phyloP scores from a whole-genome alignment of 2,113 vertebrate species.

The Lucifuga dentata region DNA sequence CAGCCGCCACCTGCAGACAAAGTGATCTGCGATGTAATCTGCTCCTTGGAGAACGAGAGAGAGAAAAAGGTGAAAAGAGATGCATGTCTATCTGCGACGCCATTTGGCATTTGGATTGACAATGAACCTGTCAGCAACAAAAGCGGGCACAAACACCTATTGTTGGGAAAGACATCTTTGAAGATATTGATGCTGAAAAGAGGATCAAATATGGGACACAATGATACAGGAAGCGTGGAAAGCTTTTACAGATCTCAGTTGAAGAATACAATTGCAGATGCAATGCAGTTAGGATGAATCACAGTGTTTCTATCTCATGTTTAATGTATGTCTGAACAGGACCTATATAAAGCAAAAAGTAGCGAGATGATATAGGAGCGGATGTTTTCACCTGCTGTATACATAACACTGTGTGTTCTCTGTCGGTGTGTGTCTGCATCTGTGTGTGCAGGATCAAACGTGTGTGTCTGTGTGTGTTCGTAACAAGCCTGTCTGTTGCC shows the following conservation, averaged over 20 bases:
- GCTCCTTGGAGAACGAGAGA: conserved; percentile 57
- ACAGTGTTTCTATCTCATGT: conserved; percentile 33
- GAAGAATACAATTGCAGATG: conserved; percentile 40
- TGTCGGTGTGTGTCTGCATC: too few relatives aligned
- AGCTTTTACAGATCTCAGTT: conserved; percentile 21
- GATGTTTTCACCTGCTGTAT: conserved; percentile 13
- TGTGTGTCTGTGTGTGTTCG: too few relatives aligned
- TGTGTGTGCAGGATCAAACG: too few relatives aligned
- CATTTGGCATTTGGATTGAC: conserved; percentile 58
- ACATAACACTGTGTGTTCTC: too few relatives aligned
- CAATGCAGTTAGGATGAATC: conserved; percentile 29
- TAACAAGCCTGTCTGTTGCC: conserved; percentile 6
- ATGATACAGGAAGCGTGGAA: conserved; percentile 48
- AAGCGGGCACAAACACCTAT: conserved; percentile 53
- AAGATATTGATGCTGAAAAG: conserved; percentile 38
- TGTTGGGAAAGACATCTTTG: conserved; percentile 43
- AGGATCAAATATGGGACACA: conserved; percentile 36
- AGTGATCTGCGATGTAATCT: conserved; percentile 77
- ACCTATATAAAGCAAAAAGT: background rate
- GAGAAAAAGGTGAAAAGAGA: conserved; percentile 32
- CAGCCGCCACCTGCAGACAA: conserved; percentile 62
- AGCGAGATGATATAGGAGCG: conserved; percentile 12
- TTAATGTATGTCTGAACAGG: conserved; percentile 29
- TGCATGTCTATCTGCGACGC: conserved; percentile 31
- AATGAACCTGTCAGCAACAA: conserved; percentile 68